phyloP scores from a whole-genome alignment of 2,797 vertebrate genomes.

The Pseudochromis fuscus region DNA sequence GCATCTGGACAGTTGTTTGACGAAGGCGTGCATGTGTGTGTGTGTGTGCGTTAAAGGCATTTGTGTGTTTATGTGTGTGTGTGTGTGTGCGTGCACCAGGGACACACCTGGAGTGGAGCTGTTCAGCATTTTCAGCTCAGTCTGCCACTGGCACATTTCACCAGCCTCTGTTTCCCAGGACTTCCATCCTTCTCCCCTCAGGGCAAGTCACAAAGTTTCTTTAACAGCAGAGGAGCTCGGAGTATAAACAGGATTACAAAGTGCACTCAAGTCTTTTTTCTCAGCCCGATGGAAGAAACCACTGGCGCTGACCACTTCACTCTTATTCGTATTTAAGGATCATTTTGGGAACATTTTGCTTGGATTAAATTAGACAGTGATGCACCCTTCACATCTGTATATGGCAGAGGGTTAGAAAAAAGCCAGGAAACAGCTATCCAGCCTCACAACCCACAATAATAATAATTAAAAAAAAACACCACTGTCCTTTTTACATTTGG shows the following conservation, averaged over 20 bases:
- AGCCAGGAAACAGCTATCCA: too few relatives aligned
- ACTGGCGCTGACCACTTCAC: background rate
- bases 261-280: constrained; percentile 11
- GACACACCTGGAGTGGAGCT: constrained; percentile 78
- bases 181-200: constrained; percentile 54
- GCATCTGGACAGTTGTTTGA: constrained; percentile 75
- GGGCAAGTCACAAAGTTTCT: constrained; percentile 58
- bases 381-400: too few relatives aligned
- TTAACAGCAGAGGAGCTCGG: constrained; percentile 41
- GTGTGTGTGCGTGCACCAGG: constrained; percentile 45
- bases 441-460: background rate
- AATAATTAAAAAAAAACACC: too few relatives aligned
- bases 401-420: background rate
- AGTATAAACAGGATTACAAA: constrained; percentile 57
- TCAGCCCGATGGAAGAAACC: constrained; percentile 10
- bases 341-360: background rate
- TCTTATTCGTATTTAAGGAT: constrained; percentile 8
- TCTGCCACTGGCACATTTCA: constrained; percentile 68
- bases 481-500: too few relatives aligned
- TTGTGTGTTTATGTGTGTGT: constrained; percentile 32
- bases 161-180: constrained; percentile 69
- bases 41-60: constrained; percentile 27
- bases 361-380: background rate
- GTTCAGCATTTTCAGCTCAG: constrained; percentile 61
- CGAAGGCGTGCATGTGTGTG: constrained; percentile 31